Conservation (phyloP, 2,113 vertebrate genomes). For the Eudyptes chrysolophus region DNA sequence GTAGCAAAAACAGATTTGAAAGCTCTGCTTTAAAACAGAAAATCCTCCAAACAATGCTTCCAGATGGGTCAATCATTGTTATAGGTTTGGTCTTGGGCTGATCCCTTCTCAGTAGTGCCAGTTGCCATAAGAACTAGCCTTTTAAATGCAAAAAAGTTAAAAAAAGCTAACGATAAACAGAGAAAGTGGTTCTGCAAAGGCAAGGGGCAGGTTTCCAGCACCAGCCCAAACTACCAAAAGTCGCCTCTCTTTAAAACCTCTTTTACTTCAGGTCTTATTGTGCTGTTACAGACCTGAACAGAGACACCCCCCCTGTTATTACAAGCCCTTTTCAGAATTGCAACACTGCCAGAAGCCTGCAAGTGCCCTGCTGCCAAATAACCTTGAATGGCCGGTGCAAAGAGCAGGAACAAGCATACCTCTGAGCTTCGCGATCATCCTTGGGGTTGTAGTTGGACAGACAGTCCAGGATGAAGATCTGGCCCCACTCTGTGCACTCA, state of each 20-base stretch:
- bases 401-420: slow-evolving; percentile 71
- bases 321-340: not conserved
- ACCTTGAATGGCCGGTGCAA: not conserved
- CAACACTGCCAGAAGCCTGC: not conserved
- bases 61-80: not conserved
- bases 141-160: not conserved
- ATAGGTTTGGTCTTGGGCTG: not conserved
- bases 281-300: not conserved
- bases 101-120: not conserved
- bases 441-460: slow-evolving; percentile 99
- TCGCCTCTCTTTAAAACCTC: not conserved
- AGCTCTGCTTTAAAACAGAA: not conserved
- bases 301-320: not conserved
- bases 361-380: not conserved
- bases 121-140: not conserved
- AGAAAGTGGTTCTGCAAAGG: not conserved
- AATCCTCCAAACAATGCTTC: not conserved
- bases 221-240: not conserved
- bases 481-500: slow-evolving; percentile 98
- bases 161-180: not conserved
- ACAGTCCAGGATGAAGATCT: slow-evolving; percentile 99
- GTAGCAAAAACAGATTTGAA: not conserved
- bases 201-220: not conserved
- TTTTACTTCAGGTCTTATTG: not conserved
- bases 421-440: slow-evolving; percentile 96